A percentile compares a stretch with the other conserved stretches of the same genome.
phyloP scores from a whole-genome alignment of 2,797 vertebrate genomes.

The Echeneis naucrates region DNA sequence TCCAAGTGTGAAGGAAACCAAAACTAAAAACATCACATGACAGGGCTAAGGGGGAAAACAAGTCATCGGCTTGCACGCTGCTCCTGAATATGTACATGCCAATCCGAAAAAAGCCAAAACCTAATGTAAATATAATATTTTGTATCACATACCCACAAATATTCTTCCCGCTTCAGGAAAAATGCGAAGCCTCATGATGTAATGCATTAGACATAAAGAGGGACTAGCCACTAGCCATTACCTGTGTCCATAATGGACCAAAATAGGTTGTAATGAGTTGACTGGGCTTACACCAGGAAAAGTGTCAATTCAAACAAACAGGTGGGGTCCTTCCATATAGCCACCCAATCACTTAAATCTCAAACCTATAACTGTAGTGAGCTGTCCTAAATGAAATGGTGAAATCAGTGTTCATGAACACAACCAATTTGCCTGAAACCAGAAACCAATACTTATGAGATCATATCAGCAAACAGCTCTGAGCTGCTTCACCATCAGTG shows the following conservation, averaged over 20 bases:
- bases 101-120: background rate
- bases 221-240: background rate
- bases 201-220: background rate
- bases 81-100: background rate
- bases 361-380: background rate
- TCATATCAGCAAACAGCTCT: constrained; percentile 11
- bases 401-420: constrained; percentile 17
- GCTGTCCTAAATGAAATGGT: constrained; percentile 3
- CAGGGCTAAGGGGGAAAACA: constrained; percentile 1
- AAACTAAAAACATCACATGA: constrained; percentile 15
- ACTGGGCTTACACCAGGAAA: background rate
- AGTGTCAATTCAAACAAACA: background rate
- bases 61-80: constrained; percentile 7
- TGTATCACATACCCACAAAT: background rate
- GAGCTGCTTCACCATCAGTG: constrained; percentile 10
- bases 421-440: constrained; percentile 7
- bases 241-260: background rate
- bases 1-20: constrained; percentile 7
- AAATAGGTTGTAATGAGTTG: background rate
- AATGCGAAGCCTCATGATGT: background rate
- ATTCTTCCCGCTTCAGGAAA: background rate
- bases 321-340: background rate
- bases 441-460: constrained; percentile 21
- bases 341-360: background rate
- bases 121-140: background rate